phyloP scores from a whole-genome alignment of 2,888 invertebrate genomes.

The Furcula furcula region DNA sequence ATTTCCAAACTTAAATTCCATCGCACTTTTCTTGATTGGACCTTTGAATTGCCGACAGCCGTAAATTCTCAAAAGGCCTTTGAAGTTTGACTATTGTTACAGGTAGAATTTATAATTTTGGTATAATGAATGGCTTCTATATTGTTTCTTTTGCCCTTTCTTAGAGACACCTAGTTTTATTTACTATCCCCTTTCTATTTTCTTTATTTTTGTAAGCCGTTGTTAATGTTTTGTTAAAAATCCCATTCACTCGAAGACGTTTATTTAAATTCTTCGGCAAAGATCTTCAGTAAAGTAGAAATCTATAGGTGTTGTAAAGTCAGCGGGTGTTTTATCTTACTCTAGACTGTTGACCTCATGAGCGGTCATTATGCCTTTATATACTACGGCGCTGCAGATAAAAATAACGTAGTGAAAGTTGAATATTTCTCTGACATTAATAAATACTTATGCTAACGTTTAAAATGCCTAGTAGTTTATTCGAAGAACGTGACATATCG shows the following conservation, averaged over 20 bases:
- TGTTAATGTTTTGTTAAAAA: constrained; percentile 19
- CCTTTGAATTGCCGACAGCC: constrained; percentile 5
- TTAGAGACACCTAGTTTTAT: not conserved
- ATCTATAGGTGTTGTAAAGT: constrained; percentile 8
- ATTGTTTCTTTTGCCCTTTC: not conserved
- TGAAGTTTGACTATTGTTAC: constrained; percentile 10
- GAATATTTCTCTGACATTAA: constrained; percentile 18
- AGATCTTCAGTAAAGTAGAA: constrained; percentile 6
- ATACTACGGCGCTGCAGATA: constrained; percentile 16
- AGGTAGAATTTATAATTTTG: constrained; percentile 16
- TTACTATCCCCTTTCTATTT: constrained; percentile 3
- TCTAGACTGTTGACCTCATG: constrained; percentile 36
- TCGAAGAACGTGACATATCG: no score
- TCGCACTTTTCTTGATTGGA: constrained; percentile 2
- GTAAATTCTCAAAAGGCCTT: constrained; percentile 4
- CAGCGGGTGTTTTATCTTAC: constrained; percentile 26
- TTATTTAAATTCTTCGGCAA: constrained; percentile 12
- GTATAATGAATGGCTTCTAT: not conserved
- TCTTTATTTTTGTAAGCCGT: constrained; percentile 11
- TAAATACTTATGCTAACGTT: constrained; percentile 1
- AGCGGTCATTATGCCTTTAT: constrained; percentile 24
- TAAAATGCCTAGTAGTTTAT: not conserved
- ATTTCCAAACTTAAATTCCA: constrained; percentile 1
- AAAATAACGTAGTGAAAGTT: constrained; percentile 44
- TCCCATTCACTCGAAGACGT: constrained; percentile 6